Evolutionary conservation across 2,888 invertebrate genomes (phyloP).

Genomic region (Cataglyphis rosenhaueri): DNA sequence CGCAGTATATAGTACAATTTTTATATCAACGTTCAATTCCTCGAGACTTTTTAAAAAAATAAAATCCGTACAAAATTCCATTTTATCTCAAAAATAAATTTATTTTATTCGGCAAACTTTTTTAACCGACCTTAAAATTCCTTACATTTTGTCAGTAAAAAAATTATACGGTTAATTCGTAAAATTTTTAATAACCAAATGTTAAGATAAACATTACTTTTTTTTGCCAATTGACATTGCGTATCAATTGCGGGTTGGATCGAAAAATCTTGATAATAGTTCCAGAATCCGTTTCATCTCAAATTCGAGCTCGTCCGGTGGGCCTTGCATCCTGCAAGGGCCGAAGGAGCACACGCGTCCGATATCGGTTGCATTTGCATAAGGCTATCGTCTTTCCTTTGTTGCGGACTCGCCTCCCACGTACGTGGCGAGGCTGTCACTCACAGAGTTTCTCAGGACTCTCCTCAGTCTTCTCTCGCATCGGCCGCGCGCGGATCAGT

Average conservation of each 20-base stretch:
- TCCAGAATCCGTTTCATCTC: slow-evolving; percentile 26
- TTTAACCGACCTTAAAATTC: not conserved
- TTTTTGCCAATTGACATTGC: not conserved
- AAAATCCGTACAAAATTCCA: no score
- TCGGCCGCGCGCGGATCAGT: slow-evolving; percentile 69
- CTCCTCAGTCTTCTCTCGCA: slow-evolving; percentile 75
- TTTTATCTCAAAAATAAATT: no score
- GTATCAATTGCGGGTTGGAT: not conserved
- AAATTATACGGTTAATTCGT: not conserved
- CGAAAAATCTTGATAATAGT: slow-evolving; percentile 7
- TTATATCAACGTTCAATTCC: no score
- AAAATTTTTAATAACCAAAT: not conserved
- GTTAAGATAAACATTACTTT: not conserved
- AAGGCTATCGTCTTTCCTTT: slow-evolving; percentile 81
- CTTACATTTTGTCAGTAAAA: not conserved
- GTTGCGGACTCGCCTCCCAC: slow-evolving; percentile 83
- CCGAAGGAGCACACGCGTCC: slow-evolving; percentile 61
- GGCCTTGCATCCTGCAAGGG: slow-evolving; percentile 36
- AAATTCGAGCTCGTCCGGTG: slow-evolving; percentile 46
- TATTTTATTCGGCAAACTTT: no score
- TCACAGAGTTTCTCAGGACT: slow-evolving; percentile 78
- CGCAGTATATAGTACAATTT: no score
- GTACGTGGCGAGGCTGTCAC: slow-evolving; percentile 83
- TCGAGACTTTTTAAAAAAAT: no score
- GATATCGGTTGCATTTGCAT: slow-evolving; percentile 81